Evolutionary conservation across 1,140 invertebrate species (phyloP).

Genomic region (Drosophila sp.): DNA sequence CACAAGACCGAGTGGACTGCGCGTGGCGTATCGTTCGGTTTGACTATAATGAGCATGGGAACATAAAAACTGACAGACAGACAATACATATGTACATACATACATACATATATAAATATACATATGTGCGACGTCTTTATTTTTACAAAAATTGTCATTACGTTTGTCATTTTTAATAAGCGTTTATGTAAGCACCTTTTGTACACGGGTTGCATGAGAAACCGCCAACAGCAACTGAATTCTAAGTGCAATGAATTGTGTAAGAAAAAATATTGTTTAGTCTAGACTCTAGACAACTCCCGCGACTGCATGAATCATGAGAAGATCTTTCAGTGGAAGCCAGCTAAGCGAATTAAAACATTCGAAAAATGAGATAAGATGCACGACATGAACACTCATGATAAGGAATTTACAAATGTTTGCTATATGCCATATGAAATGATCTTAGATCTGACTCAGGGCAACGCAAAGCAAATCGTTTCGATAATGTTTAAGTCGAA

Average conservation of each 20-base stretch:
- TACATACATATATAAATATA: not conserved
- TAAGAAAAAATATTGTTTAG: slow-evolving; percentile 37
- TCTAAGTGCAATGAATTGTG: slow-evolving; percentile 22
- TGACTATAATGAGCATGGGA: slow-evolving; percentile 74
- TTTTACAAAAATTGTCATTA: slow-evolving; percentile 69
- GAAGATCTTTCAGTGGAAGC: not conserved
- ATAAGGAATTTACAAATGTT: slow-evolving; percentile 27
- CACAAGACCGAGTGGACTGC: slow-evolving; percentile 46
- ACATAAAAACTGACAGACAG: slow-evolving; percentile 45
- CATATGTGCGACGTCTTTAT: slow-evolving; percentile 71
- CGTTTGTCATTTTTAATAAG: slow-evolving; percentile 73
- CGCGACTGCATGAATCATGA: slow-evolving; percentile 16
- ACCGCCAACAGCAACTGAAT: slow-evolving; percentile 18
- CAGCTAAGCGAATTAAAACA: slow-evolving; percentile 24
- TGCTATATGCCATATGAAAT: not conserved
- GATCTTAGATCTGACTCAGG: slow-evolving; percentile 29
- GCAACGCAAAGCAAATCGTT: not conserved
- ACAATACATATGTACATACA: not conserved
- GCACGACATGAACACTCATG: slow-evolving; percentile 40
- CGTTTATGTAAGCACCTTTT: slow-evolving; percentile 69
- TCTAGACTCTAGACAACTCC: slow-evolving; percentile 6
- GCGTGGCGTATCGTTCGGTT: slow-evolving; percentile 61
- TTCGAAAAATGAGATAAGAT: slow-evolving; percentile 43
- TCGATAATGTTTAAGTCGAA: not conserved
- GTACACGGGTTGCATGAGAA: slow-evolving; percentile 41